Evolutionary conservation across 1,140 invertebrate species (phyloP).

Genomic region (Belonocnema kinseyi): DNA sequence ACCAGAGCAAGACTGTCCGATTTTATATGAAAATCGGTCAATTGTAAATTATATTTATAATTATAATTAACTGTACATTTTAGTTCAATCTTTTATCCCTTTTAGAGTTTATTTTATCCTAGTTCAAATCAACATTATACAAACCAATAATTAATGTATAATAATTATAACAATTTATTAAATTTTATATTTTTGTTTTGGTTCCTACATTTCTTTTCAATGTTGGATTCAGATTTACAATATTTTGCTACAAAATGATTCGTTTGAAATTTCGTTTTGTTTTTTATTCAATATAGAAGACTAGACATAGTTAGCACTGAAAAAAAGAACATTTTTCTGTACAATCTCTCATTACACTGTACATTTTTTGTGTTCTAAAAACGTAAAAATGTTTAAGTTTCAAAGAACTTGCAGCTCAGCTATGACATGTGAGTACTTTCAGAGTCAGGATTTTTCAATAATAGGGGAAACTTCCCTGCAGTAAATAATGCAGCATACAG

Average conservation of each 20-base stretch:
- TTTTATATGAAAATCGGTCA: too few species aligned
- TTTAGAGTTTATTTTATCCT: not conserved
- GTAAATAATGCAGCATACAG: not conserved
- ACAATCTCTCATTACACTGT: not conserved
- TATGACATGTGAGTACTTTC: slow-evolving; percentile 3
- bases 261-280: too few species aligned
- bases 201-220: too few species aligned
- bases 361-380: not conserved
- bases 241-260: too few species aligned
- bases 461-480: not conserved
- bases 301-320: too few species aligned
- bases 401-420: not conserved
- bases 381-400: not conserved
- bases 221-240: too few species aligned
- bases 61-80: slow-evolving; percentile 23
- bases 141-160: too few species aligned
- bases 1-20: not conserved
- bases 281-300: too few species aligned
- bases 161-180: too few species aligned
- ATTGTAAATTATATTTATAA: not conserved
- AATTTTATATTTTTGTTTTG: too few species aligned
- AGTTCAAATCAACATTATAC: too few species aligned
- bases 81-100: not conserved
- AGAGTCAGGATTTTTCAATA: not conserved
- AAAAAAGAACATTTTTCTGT: not conserved